These are phyloP conservation scores for Dufourea novaeangliae DNA, from an alignment of 1,140 invertebrate genomes.

Conservation along the genomic window DNA sequence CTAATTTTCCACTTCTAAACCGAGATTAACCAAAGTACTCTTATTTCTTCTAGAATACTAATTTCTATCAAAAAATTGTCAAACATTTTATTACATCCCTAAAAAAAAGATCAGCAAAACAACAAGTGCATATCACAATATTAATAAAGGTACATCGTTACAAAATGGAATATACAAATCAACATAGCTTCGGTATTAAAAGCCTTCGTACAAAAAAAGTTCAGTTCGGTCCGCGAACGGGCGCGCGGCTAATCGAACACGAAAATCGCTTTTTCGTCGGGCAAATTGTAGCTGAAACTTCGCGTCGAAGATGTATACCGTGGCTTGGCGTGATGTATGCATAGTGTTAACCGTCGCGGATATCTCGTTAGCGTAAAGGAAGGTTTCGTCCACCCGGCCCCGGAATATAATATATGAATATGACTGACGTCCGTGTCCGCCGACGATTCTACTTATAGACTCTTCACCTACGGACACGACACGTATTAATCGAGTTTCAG, in stretches of 20 bases:
- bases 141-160: constrained; percentile 16
- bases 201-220: not conserved
- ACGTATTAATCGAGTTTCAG: constrained; percentile 80
- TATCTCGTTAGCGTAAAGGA: constrained; percentile 74
- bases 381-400: constrained; percentile 60
- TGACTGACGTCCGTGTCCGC: constrained; percentile 74
- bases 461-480: constrained; percentile 76
- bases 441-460: constrained; percentile 78
- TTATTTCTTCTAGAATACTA: too few species aligned
- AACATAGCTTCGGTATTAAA: too few species aligned
- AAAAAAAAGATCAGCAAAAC: not conserved
- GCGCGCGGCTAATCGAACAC: not conserved
- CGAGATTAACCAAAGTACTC: too few species aligned
- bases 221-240: too few species aligned
- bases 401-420: constrained; percentile 76
- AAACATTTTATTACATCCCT: constrained; percentile 15
- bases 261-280: not conserved
- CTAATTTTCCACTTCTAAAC: not conserved
- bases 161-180: constrained; percentile 1
- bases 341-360: constrained; percentile 36
- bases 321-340: constrained; percentile 21
- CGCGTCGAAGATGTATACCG: constrained; percentile 39
- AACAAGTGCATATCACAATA: not conserved
- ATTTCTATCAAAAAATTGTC: not conserved
- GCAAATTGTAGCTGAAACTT: constrained; percentile 25